Evolutionary conservation across 2,113 vertebrate species (phyloP), one percentile per base, ranked within the genome.

Genomic region (Henicopernis longicauda): DNA sequence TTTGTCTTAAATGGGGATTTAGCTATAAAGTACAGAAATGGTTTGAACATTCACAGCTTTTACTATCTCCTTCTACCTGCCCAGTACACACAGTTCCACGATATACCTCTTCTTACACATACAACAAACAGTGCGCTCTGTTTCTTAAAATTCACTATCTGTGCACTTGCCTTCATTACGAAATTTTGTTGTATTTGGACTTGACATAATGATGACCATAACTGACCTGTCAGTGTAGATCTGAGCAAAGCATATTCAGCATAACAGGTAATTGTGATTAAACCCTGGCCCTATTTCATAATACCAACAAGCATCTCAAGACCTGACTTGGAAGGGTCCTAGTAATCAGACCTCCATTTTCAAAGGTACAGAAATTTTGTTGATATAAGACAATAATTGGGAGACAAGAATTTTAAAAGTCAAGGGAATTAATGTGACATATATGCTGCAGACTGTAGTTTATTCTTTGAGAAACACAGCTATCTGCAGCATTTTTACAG

Each of bases 141-240:
- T 45, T 80, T 58, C 54, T 71, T 45, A 61, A 80, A 91, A 66
- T 16, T 65, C 62, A 6, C 36, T 40, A 3, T 18, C 50, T 74
- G 21, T 70, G 80, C 38, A 5, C 59, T 89, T 67, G 27, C 42
- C 83, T 72, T 91, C 77, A 57, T 91, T 86, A 90, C 16, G 45
- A 63, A 86, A 83, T 83, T 45, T 52, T 61, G 13, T 58, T 80
- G 58, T 49, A 26, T 82, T 80, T 79, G 82, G 40, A 54, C 71
- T 50, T 76, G 79, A 77, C 82, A 62, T 85, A 69, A 84, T 3
- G 40, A 93, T 44, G 52, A 65, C 58, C 36, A 9, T 59, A 74
- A 94, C 57, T 71, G 84, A 95, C 91, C 89, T 70, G 87, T 58
- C 78, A 80, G 77, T 34, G 22, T 36, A 79, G 86, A 95, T 90